Evolutionary conservation across 1,140 invertebrate species (phyloP), one percentile per base, ranked within the genome.

Genomic region (Spodoptera frugiperda): DNA sequence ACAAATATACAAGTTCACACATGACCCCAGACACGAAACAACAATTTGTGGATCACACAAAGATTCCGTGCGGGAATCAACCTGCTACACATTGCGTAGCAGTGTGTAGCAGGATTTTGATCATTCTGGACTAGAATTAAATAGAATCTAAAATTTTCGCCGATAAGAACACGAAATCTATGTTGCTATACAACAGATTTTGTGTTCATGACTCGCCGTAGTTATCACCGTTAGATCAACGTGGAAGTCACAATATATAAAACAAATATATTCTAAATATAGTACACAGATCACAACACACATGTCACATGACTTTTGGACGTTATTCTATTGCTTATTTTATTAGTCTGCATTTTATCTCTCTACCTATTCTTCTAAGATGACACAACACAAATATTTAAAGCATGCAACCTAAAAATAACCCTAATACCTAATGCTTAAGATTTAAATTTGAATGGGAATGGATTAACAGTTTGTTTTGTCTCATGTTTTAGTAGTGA

Each of bases 391-490:
- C 25, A 70, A 70, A 70, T 54, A 49, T 68, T 51, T 67, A 54
- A 53, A 9, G 11, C 46, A 15, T 25, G 14, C 25, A 21, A n/a
- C 5, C 12, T 68, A 49, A 68, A 54, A 70, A 70, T 54, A 54
- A 54, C 25, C 67, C 17, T 17, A 54, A 17, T 8, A 4, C 1
- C 9, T 53, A 5, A 11, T 9, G 33, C 25, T 54, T 70, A 70
- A 44, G 51, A 25, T 54, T 54, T 17, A n/a, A 39, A 54, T 39
- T 70, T 19, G 49, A 54, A 54, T 49, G 63, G 3, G 15, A 49
- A 51, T 54, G n/a, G 48, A 25, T 68, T 68, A 68, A 68, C n/a
- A 19, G 51, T 54, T n/a, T 39, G 51, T 68, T 68, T 68, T 51
- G 65, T 68, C 19, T 5, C 48, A 30, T 54, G 2, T 30, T 68